Evolutionary conservation across 2,113 vertebrate genomes (phyloP).

Genomic region (Sigmodon hispidus): DNA sequence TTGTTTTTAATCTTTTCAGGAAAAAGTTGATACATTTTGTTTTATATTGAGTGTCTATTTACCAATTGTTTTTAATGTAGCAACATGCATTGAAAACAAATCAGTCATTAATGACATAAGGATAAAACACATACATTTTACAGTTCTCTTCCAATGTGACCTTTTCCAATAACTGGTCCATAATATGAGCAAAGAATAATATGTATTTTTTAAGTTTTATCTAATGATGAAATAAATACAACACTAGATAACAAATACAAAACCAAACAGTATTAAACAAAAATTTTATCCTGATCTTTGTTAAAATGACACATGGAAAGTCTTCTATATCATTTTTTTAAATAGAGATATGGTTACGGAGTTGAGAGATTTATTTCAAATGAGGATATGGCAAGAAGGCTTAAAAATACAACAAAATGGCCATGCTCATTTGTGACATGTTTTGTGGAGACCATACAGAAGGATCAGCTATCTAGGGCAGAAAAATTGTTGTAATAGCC

Average conservation of each 20-base stretch:
- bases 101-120: not conserved
- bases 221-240: not conserved
- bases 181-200: not conserved
- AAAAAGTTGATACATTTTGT: not conserved
- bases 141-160: not conserved
- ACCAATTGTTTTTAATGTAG: not conserved
- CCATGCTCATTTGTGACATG: not conserved
- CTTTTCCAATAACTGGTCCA: not conserved
- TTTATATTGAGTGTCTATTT: not conserved
- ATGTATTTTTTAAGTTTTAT: not conserved
- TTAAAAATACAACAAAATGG: not conserved
- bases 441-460: not conserved
- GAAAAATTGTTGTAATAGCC: not conserved
- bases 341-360: not conserved
- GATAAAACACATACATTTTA: not conserved
- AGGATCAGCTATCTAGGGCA: not conserved
- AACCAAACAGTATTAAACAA: not conserved
- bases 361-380: not conserved
- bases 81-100: not conserved
- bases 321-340: not conserved
- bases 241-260: not conserved
- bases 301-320: not conserved
- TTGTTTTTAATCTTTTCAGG: not conserved
- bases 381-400: not conserved
- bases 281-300: not conserved